A percentile compares a stretch with the other conserved stretches of the same genome.
These are phyloP conservation scores for Contarinia nasturtii DNA, from an alignment of 1,140 invertebrate genomes.

Conservation along the genomic window DNA sequence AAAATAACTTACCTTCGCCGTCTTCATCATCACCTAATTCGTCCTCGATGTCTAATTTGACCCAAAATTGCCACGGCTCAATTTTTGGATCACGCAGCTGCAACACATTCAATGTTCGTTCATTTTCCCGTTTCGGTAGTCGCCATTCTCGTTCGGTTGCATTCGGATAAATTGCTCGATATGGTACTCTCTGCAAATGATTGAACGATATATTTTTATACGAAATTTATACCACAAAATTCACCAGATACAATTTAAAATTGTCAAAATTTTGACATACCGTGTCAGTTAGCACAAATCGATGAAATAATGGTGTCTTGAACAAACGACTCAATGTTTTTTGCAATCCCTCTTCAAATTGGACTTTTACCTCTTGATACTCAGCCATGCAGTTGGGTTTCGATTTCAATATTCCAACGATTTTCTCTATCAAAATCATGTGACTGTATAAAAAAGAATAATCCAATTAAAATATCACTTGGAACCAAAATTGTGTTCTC, in stretches of 20 bases:
- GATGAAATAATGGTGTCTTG: neutral
- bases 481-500: no score
- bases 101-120: neutral
- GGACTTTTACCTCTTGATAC: neutral
- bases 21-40: neutral
- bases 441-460: no score
- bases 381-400: neutral
- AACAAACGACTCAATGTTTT: neutral
- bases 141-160: neutral
- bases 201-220: no score
- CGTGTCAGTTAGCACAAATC: neutral
- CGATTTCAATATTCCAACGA: neutral
- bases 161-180: neutral
- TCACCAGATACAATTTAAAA: no score
- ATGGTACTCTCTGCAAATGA: neutral
- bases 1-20: neutral
- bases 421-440: neutral
- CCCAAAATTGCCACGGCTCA: neutral
- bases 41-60: neutral
- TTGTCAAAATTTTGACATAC: no score
- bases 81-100: conserved; percentile 1
- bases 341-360: neutral
- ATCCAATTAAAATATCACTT: no score
- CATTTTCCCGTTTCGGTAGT: neutral
- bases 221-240: no score